Evolutionary conservation across 2,113 vertebrate genomes (phyloP).

Genomic region (Leuciscus idus): DNA sequence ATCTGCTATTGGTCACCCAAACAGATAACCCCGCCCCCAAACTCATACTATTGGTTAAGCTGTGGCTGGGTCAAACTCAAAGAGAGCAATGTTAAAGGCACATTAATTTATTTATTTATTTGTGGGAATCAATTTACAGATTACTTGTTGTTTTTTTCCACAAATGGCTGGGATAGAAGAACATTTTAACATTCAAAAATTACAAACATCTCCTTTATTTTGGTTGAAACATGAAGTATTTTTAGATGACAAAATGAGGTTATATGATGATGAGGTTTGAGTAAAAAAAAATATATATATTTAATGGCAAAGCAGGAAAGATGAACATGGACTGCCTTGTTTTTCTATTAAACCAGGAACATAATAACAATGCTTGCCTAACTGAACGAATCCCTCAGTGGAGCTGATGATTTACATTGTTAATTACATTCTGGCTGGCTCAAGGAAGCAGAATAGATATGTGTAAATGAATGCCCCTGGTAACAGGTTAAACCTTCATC

Average conservation of each 20-base stretch:
- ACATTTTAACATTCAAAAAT: not conserved
- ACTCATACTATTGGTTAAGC: not conserved
- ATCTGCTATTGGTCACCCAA: not conserved
- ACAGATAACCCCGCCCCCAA: not conserved
- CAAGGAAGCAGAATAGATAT: conserved; percentile 24
- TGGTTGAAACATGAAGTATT: not conserved
- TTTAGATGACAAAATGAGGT: not conserved
- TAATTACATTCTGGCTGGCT: conserved; percentile 55
- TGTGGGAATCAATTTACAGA: not conserved
- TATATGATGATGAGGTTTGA: not conserved
- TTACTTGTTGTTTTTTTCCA: not conserved
- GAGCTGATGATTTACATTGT: conserved; percentile 52
- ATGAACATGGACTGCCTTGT: not conserved
- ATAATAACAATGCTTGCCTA: conserved; percentile 34
- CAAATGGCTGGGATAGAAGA: not conserved
- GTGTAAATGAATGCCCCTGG: conserved; percentile 46
- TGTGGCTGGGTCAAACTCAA: not conserved
- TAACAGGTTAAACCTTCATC: conserved; percentile 40
- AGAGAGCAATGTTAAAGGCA: not conserved
- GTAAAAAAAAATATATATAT: too few species aligned
- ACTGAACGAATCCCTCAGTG: conserved; percentile 50
- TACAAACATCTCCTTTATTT: not conserved
- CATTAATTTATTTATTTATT: not conserved
- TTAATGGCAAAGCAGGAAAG: not conserved
- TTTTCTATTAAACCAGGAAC: conserved; percentile 35